Conservation (phyloP, 2,113 vertebrate species). For the Todiramphus saurophagus region DNA sequence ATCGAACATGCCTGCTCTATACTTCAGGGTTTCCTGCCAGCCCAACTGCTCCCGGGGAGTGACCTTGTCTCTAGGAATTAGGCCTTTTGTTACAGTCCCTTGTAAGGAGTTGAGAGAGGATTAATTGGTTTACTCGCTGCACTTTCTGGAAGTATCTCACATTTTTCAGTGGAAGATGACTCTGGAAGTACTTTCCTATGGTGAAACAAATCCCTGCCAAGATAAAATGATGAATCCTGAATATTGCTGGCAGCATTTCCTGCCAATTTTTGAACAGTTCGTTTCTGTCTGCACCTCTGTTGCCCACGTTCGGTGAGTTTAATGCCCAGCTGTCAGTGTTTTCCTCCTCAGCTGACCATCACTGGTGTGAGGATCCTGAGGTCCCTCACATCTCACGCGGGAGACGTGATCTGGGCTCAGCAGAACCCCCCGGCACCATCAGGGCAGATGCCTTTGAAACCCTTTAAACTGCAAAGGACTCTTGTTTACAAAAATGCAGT, state of each 20-base stretch:
- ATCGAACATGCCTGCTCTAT: background rate
- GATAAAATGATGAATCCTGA: conserved; percentile 66
- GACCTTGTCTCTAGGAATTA: conserved; percentile 65
- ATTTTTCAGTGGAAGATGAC: conserved; percentile 66
- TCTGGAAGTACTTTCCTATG: conserved; percentile 61
- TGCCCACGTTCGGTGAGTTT: background rate
- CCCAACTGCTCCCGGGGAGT: conserved; percentile 57
- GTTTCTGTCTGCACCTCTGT: background rate
- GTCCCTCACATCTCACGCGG: background rate
- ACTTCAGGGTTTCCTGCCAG: conserved; percentile 49
- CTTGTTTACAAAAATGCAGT: background rate
- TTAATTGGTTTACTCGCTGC: conserved; percentile 61
- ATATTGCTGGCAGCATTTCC: conserved; percentile 51
- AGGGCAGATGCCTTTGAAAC: background rate
- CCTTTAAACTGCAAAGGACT: background rate
- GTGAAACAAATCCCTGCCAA: conserved; percentile 69
- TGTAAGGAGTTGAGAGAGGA: conserved; percentile 62
- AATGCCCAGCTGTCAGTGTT: conserved; percentile 31
- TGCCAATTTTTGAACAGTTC: conserved; percentile 50
- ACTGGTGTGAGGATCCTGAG: background rate
- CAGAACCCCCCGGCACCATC: background rate
- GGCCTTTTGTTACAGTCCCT: conserved; percentile 57
- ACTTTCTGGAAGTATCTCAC: conserved; percentile 62
- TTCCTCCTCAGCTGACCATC: background rate
- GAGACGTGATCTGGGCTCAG: accelerated